A percentile compares a stretch with the other conserved stretches of the same genome.
Conservation (phyloP, 2,888 invertebrate genomes). For the Ametastegia equiseti region DNA sequence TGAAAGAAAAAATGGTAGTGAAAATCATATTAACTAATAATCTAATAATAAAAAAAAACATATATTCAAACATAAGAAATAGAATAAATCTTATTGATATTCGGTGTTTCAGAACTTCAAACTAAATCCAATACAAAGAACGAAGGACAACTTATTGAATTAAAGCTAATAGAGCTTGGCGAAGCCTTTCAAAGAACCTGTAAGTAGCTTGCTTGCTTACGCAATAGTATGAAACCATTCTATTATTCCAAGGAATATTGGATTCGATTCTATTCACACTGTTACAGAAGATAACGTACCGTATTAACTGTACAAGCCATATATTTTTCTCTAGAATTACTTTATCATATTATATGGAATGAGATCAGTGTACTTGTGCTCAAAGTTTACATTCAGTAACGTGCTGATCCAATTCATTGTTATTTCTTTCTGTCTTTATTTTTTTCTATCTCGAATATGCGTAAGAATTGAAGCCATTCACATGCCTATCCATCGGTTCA, state of each 20-base stretch:
- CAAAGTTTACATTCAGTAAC: no score
- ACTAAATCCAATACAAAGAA: conserved; percentile 5
- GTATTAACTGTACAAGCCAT: not conserved
- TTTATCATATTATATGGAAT: not conserved
- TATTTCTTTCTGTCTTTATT: no score
- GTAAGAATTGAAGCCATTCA: not conserved
- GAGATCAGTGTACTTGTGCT: not conserved
- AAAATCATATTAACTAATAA: no score
- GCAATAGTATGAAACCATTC: conserved; percentile 53
- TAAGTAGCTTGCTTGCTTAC: conserved; percentile 64
- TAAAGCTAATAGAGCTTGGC: conserved; percentile 63
- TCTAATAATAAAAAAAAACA: not conserved
- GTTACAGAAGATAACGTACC: not conserved
- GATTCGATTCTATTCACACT: not conserved
- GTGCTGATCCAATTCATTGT: not conserved
- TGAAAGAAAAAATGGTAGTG: not conserved
- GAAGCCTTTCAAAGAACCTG: conserved; percentile 67
- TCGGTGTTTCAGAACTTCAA: not conserved
- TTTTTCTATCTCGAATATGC: not conserved
- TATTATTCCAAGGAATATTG: conserved; percentile 7
- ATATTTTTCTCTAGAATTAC: not conserved
- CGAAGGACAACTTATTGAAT: conserved; percentile 67
- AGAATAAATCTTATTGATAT: not conserved
- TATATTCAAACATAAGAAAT: not conserved
- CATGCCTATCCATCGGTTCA: no score